Evolutionary conservation across 1,140 invertebrate species (phyloP), one percentile per base, ranked within the genome.

Genomic region (Patella vulgata): DNA sequence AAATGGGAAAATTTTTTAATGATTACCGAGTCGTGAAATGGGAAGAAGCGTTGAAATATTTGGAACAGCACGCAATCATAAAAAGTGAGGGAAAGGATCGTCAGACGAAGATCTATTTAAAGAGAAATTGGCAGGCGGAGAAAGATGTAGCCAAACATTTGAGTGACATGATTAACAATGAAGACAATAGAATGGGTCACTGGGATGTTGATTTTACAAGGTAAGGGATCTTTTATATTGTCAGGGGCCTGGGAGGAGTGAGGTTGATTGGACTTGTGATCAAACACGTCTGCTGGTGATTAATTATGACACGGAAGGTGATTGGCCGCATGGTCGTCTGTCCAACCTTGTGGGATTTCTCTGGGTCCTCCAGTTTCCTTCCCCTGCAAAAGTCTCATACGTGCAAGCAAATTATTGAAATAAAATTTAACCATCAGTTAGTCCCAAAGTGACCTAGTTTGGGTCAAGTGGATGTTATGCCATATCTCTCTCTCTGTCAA

Each of bases 91-190:
- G 55, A 0, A 67, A 75, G 21, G 51, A 61, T 9, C 25, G 52
- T 1, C 28, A 61, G 11, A 36, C 47, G 3, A 66, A 69, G 21
- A 56, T 77, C n/a, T 79, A 68, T 56, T 59, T 77, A 14, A 58
- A 66, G 2, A 40, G 63, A 17, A 65, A 73, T 50, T 79, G 69
- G 68, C 55, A 74, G 43, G 72, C 72, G 14, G 77, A 79, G 53
- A 43, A 67, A 30, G 74, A 72, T 27, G 70, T 72, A n/a, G 66
- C 69, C 1, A 25, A 53, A 11, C 71, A 65, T 6, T 33, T 79
- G 0, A 48, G 57, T 14, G 14, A 33, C 17, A 43, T 79, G 27
- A 50, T 77, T 23, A 28, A 59, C 39, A 33, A 67, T 43, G 64
- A 59, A 5, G 50, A 36, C 1, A 55, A 48, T 23, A 36, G 67